Evolutionary conservation across 2,797 vertebrate species (phyloP), one percentile per base, ranked within the genome.

Genomic region (Gymnodraco acuticeps): DNA sequence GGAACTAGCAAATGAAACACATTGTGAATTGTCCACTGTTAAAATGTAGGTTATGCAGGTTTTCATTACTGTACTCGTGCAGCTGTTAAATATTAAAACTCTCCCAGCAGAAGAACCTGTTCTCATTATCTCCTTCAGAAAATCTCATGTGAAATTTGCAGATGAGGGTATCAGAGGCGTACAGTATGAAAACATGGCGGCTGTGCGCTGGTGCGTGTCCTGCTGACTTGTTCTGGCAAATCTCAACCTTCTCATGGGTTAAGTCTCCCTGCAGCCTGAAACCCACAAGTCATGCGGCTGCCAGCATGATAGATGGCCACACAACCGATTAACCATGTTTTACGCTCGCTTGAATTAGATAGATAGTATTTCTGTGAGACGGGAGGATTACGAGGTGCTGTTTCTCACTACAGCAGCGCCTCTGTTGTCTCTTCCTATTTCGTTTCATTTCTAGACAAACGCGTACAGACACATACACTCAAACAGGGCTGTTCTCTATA

Each of bases 311-410:
- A 73, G 84, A 91, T 85, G 70, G 82, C 81, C 83, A 62, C 71
- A 82, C 77, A 48, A 83, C 83, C 38, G 81, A 84, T 89, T 80
- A 92, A 76, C 73, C 58, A n/a, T 84, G 89, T 87, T 88, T 86
- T 84, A 86, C 67, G 64, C 84, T 81, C 17, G 73, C 85, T 87
- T 82, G 86, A 85, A 83, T 83, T 78, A 75, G 81, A 88, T 56
- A 66, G 84, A 89, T 77, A 76, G 82, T 75, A 83, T 89, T 88
- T 81, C 76, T 83, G 71, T 33, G 63, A 80, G 73, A 82, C 67
- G 0, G 75, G 78, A 65, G 80, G 82, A 83, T 86, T 81, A 85
- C 75, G 71, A 70, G 43, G 64, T 50, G 64, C 33, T 66, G 56
- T 63, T 83, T 79, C 64, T 60, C 55, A 61, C 73, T 4, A 1